Evolutionary conservation across 2,888 invertebrate species (phyloP).

Genomic region (Neocrepidodera transversa): DNA sequence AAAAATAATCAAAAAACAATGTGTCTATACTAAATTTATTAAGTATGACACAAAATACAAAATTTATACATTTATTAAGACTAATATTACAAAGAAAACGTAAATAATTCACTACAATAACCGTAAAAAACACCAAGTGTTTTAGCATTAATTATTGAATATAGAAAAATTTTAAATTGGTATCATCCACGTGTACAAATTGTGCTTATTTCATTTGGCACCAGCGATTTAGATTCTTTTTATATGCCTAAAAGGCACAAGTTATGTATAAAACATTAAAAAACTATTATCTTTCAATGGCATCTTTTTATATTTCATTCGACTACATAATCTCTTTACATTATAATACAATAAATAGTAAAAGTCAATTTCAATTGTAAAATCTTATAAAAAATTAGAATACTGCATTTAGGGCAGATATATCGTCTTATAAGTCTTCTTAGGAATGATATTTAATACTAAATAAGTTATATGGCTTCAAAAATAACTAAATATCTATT

Average conservation of each 20-base stretch:
- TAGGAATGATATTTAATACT: constrained; percentile 29
- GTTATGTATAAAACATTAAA: constrained; percentile 22
- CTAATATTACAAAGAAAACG: constrained; percentile 26
- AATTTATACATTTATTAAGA: constrained; percentile 35
- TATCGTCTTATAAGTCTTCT: constrained; percentile 32
- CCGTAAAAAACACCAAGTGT: constrained; percentile 11
- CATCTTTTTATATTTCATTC: constrained; percentile 26
- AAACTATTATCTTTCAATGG: constrained; percentile 22
- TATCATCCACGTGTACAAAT: background rate
- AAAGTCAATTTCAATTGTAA: constrained; percentile 23
- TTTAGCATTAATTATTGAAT: too few species aligned
- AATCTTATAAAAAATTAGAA: constrained; percentile 34
- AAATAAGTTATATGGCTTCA: constrained; percentile 21
- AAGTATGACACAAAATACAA: constrained; percentile 36
- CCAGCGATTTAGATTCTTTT: background rate
- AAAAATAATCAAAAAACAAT: too few species aligned
- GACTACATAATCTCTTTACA: constrained; percentile 37
- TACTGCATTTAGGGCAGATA: constrained; percentile 36
- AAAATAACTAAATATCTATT: constrained; percentile 22
- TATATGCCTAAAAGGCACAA: constrained; percentile 11
- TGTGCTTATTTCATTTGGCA: constrained; percentile 2
- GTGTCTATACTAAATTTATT: constrained; percentile 32
- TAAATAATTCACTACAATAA: constrained; percentile 17
- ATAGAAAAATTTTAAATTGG: too few species aligned
- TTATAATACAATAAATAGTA: constrained; percentile 40